Conservation (phyloP, 2,113 vertebrate species). For the Eonycteris spelaea region DNA sequence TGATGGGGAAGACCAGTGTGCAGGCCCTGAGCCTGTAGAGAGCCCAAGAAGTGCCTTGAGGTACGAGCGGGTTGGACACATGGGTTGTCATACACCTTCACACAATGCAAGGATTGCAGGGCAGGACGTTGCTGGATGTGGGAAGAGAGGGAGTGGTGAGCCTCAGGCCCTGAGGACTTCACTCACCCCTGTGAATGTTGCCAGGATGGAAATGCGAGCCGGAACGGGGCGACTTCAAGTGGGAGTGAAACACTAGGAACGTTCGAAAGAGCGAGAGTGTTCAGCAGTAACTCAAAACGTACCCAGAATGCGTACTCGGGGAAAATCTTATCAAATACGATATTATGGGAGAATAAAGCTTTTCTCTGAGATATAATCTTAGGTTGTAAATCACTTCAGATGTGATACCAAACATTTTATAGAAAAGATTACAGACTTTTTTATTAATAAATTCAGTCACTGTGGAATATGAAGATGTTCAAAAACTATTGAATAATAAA, state of each 20-base stretch:
- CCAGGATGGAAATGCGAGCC: neutral
- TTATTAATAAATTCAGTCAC: neutral
- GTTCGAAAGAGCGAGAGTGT: neutral
- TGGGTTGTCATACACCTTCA: neutral
- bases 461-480: neutral
- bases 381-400: constrained; percentile 1
- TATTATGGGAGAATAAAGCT: neutral
- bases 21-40: too few species aligned
- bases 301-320: neutral
- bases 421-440: neutral
- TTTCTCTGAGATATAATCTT: neutral
- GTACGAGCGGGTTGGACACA: neutral
- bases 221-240: neutral
- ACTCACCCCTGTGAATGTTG: neutral
- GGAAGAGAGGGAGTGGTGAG: neutral
- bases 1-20: neutral
- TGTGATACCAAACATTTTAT: neutral
- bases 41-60: neutral
- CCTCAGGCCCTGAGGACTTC: neutral
- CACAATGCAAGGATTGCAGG: too few species aligned
- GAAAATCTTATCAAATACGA: neutral
- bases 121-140: neutral
- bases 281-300: neutral
- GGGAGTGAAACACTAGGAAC: neutral
- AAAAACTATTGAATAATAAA: neutral